phyloP scores from a whole-genome alignment of 2,113 vertebrate genomes.

The Halichoeres trimaculatus region DNA sequence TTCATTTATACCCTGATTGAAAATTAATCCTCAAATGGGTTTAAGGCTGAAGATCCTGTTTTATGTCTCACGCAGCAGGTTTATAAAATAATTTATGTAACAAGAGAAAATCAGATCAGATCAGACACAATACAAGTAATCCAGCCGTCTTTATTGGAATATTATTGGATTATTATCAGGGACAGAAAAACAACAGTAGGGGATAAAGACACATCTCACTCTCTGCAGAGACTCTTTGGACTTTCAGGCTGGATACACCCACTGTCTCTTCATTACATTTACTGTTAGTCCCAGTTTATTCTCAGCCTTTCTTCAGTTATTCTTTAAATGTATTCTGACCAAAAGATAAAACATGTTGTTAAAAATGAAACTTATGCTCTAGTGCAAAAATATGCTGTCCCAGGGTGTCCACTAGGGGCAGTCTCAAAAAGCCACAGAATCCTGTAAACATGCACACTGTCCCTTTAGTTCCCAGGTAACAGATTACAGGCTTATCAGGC shows the following conservation, averaged over 20 bases:
- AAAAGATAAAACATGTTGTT: no score
- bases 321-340: no score
- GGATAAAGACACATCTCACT: conserved; percentile 8
- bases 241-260: not conserved
- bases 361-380: no score
- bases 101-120: conserved; percentile 9
- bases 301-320: no score
- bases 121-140: conserved; percentile 6
- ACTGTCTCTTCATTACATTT: no score
- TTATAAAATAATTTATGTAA: conserved; percentile 44
- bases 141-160: conserved; percentile 35
- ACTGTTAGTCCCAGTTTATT: no score
- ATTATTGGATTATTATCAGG: conserved; percentile 61
- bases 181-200: conserved; percentile 35
- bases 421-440: no score
- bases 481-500: no score
- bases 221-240: not conserved
- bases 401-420: no score
- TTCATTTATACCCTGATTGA: conserved; percentile 38
- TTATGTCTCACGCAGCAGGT: conserved; percentile 31
- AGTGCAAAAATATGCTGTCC: no score
- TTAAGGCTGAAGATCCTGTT: conserved; percentile 32
- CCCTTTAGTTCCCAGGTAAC: no score
- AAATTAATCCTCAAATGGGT: conserved; percentile 51
- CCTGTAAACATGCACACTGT: no score